A percentile compares a stretch with the other conserved stretches of the same genome.
phyloP scores from a whole-genome alignment of 2,797 vertebrate species.

The Oreochromis grahami region DNA sequence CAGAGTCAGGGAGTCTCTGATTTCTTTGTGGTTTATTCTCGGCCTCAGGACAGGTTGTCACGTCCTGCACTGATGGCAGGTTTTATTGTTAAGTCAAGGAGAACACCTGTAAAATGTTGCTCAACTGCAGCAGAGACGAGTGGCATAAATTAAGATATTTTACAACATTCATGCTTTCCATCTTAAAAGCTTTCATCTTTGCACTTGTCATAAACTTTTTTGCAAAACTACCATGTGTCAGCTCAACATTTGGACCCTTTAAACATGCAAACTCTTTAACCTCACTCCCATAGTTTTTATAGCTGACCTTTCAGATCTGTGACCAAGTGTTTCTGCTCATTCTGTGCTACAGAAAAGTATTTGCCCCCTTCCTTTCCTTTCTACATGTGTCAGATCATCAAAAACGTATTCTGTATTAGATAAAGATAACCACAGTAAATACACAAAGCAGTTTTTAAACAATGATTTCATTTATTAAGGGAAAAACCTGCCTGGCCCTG shows the following conservation, averaged over 20 bases:
- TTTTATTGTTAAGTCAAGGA: background rate
- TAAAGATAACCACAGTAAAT: background rate
- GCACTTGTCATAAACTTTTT: background rate
- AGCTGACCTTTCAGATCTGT: background rate
- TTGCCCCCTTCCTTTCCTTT: background rate
- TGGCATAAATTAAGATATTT: background rate
- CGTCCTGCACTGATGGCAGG: background rate
- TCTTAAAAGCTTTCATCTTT: background rate
- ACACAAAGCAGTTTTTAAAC: background rate
- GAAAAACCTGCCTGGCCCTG: background rate
- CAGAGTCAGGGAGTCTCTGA: background rate
- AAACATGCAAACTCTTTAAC: background rate
- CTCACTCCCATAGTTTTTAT: background rate
- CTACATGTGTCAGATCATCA: background rate
- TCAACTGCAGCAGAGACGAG: background rate
- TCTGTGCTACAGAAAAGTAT: background rate
- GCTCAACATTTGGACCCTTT: background rate
- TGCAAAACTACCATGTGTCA: accelerated
- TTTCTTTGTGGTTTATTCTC: background rate
- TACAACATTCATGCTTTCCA: background rate
- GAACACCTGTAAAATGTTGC: background rate
- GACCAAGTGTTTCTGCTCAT: background rate
- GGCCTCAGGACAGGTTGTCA: background rate
- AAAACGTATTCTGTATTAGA: background rate
- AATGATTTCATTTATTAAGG: background rate